Conservation (phyloP, 2,888 invertebrate genomes). For the Drosophila rellima region DNA sequence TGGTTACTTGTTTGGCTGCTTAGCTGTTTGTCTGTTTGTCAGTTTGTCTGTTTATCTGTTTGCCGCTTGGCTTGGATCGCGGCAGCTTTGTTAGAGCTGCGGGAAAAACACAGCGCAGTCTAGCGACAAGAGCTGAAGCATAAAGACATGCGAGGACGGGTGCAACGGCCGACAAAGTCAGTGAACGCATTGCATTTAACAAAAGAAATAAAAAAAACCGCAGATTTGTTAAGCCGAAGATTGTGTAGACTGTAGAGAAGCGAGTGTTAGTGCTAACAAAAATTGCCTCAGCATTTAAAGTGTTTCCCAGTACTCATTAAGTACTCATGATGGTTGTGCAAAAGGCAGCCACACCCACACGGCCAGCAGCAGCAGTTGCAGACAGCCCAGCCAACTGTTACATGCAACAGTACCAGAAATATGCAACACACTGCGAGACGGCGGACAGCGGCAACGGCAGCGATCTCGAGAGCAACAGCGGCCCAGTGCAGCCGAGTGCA, state of each 20-base stretch:
- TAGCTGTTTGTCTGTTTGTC: constrained; percentile 19
- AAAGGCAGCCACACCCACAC: constrained; percentile 62
- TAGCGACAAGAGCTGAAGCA: constrained; percentile 79
- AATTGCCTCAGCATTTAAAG: constrained; percentile 5
- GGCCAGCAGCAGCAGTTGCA: constrained; percentile 36
- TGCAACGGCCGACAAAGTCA: constrained; percentile 75
- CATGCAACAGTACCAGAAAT: constrained; percentile 73
- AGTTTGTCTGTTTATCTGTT: constrained; percentile 29
- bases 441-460: constrained; percentile 95
- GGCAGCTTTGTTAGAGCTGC: constrained; percentile 54
- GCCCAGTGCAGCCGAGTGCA: constrained; percentile 49
- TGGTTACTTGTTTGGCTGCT: constrained; percentile 29
- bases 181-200: constrained; percentile 65
- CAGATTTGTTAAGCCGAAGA: neutral
- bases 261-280: constrained; percentile 28
- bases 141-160: constrained; percentile 75
- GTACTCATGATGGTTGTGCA: constrained; percentile 62
- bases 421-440: constrained; percentile 90
- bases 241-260: neutral
- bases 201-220: constrained; percentile 28
- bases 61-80: constrained; percentile 17
- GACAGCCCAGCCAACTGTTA: constrained; percentile 61
- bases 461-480: constrained; percentile 88
- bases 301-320: constrained; percentile 3
- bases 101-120: constrained; percentile 66